phyloP scores from a whole-genome alignment of 1,140 invertebrate species.

The Atta texana region DNA sequence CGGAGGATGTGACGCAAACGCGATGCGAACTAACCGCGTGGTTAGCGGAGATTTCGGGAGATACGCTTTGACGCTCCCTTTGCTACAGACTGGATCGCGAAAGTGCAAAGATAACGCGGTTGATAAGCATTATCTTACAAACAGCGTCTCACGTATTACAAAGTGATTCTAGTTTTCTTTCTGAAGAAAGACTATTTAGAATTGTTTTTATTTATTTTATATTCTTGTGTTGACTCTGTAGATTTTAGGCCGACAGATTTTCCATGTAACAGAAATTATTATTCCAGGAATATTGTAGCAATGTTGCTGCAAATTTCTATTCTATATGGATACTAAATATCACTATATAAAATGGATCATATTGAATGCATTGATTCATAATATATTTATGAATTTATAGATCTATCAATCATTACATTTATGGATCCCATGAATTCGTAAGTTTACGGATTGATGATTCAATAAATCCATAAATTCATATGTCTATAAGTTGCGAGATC shows the following conservation, averaged over 20 bases:
- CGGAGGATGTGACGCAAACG: slow-evolving; percentile 45
- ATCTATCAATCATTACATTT: slow-evolving; percentile 17
- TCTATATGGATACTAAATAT: neutral
- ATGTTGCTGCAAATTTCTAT: no score
- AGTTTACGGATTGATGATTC: slow-evolving; percentile 5
- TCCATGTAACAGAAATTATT: no score
- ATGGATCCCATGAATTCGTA: slow-evolving; percentile 3
- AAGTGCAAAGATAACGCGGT: slow-evolving; percentile 23
- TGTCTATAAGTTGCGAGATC: slow-evolving; percentile 1
- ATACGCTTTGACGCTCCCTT: slow-evolving; percentile 24
- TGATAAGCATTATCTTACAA: slow-evolving; percentile 39
- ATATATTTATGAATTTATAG: slow-evolving; percentile 29
- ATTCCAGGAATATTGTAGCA: no score
- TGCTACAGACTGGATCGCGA: neutral
- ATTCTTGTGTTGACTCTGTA: neutral
- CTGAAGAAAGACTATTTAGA: neutral
- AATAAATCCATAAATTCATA: slow-evolving; percentile 34
- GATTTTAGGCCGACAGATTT: neutral
- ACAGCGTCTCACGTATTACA: neutral
- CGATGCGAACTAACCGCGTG: slow-evolving; percentile 17
- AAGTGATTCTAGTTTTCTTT: neutral
- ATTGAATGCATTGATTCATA: neutral
- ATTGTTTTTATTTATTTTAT: neutral
- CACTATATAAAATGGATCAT: neutral
- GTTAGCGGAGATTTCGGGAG: slow-evolving; percentile 20